Evolutionary conservation across 2,888 invertebrate species (phyloP).

Genomic region (Odontothrips loti): DNA sequence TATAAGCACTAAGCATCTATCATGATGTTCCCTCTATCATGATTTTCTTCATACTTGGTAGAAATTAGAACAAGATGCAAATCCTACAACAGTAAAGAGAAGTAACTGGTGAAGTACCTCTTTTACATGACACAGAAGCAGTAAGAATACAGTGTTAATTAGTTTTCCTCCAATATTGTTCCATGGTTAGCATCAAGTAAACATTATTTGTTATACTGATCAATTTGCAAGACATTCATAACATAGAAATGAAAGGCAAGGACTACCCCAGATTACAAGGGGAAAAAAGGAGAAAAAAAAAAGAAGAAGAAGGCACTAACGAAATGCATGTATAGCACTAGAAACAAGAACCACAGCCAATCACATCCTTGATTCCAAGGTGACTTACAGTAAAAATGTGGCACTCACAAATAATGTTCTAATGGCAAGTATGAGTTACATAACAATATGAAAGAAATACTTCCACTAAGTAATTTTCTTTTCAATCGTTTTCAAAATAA

Average conservation of each 20-base stretch:
- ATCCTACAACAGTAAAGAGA: too few species aligned
- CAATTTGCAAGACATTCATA: not conserved
- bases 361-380: not conserved
- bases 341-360: conserved; percentile 9
- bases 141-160: too few species aligned
- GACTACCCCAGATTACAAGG: not conserved
- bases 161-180: not conserved
- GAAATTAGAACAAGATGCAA: too few species aligned
- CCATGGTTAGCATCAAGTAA: not conserved
- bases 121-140: too few species aligned
- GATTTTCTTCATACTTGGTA: too few species aligned
- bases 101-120: too few species aligned
- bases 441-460: not conserved
- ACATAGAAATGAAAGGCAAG: not conserved
- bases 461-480: not conserved
- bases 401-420: not conserved
- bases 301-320: not conserved
- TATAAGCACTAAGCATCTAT: too few species aligned
- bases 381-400: not conserved
- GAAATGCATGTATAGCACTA: not conserved
- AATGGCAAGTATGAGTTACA: conserved; percentile 13
- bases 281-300: not conserved
- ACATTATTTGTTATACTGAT: not conserved
- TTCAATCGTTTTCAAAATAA: not conserved
- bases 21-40: too few species aligned